phyloP scores from a whole-genome alignment of 2,888 invertebrate genomes.

The Platycheirus rosarum region DNA sequence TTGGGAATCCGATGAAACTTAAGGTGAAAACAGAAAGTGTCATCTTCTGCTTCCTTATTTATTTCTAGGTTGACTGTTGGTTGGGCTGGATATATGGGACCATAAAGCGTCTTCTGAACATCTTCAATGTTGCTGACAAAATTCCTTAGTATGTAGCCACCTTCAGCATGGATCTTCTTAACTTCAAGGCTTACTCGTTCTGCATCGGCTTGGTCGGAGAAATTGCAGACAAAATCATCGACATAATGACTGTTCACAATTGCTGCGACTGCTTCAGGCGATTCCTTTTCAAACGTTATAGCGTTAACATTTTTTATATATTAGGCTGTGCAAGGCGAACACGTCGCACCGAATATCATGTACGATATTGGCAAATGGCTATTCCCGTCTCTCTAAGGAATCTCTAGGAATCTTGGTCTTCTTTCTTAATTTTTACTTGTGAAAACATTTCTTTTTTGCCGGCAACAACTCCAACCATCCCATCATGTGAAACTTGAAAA shows the following conservation, averaged over 20 bases:
- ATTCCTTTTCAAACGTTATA: not conserved
- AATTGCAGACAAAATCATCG: not conserved
- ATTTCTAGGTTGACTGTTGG: not conserved
- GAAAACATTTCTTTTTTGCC: no score
- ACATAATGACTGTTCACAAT: not conserved
- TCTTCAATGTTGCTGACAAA: not conserved
- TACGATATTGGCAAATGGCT: not conserved
- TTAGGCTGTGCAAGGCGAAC: not conserved
- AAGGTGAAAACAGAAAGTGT: conserved; percentile 49
- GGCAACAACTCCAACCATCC: conserved; percentile 9
- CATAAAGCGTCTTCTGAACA: not conserved
- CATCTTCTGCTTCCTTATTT: conserved; percentile 26
- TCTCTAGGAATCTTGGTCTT: no score
- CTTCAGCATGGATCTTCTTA: conserved; percentile 13
- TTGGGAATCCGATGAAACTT: conserved; percentile 46
- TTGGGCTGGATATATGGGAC: not conserved
- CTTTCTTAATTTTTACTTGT: no score
- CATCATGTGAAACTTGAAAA: conserved; percentile 21
- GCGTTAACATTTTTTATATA: not conserved
- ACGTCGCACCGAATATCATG: not conserved
- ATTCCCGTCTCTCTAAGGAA: not conserved
- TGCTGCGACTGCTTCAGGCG: not conserved
- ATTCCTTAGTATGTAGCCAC: conserved; percentile 29
- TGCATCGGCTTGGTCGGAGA: not conserved
- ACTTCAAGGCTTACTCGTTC: not conserved